Base-by-base conservation (phyloP, 2,888 invertebrate genomes). In the Dynastes grantii region DNA sequence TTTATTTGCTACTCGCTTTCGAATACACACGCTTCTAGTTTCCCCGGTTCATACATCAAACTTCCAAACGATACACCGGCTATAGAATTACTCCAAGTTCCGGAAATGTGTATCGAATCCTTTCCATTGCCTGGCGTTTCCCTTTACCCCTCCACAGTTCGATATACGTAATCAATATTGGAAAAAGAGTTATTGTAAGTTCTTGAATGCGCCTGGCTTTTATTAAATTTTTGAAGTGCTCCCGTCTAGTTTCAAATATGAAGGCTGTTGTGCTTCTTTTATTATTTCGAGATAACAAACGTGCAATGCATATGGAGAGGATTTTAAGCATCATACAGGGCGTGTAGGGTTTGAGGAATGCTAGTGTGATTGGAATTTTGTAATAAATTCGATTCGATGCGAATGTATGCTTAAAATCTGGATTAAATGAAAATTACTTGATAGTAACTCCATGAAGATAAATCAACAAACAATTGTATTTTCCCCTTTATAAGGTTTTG, bases 221-320 rank as follows among this genome's bases (percentile, higher is more conserved):
- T 55, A 55, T 55, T 55, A 55, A 55, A 55, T 55, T 55, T 55
- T 55, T 55, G 22, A 55, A 55, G 55, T 55, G 55, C 55, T 9
- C 22, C 22, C 22, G 5, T 16, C n/a, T 22, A 9, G 22, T 55
- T 8, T 8, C 22, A 22, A 9, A 55, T 55, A 16, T 27, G 55
- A 55, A 22, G 9, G 8, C 55, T 27, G 55, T 55, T 22, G 22
- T 55, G 55, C 22, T 55, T 22, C 55, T 55, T 2, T 45, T 63
- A 63, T 67, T 67, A 45, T 67, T 45, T 67, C 40, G 45, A 67
- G 40, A 16, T 11, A 67, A 67, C 65, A 40, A 45, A 67, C 40
- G 45, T 55, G 55, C 16, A 55, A 22, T 16, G 22, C 53, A 53
- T 22, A 55, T 6, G 22, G 22, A 9, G 6, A 55, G 8, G 16